Evolutionary conservation across 1,140 invertebrate species (phyloP).

Genomic region (Babylonia areolata): DNA sequence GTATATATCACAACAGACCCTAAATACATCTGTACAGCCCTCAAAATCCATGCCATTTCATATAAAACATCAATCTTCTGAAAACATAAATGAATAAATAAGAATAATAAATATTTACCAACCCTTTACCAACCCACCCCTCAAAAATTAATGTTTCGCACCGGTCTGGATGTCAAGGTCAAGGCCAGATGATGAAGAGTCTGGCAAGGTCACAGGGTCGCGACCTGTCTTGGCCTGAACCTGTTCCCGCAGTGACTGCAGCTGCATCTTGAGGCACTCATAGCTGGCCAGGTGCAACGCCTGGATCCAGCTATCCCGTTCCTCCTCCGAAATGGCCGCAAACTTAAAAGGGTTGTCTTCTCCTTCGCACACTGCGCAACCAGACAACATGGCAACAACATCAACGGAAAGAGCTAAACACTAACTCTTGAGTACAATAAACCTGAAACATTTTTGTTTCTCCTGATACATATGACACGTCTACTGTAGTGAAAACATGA

Average conservation of each 20-base stretch:
- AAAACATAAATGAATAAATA: neutral
- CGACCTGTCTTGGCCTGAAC: conserved; percentile 70
- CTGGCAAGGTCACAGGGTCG: conserved; percentile 64
- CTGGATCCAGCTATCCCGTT: conserved; percentile 91
- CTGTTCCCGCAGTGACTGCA: conserved; percentile 81
- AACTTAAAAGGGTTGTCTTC: conserved; percentile 84
- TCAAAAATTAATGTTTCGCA: conserved; percentile 40
- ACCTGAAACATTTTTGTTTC: too few relatives aligned
- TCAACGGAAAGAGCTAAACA: too few relatives aligned
- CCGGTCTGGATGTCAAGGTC: conserved; percentile 65
- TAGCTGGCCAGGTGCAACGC: conserved; percentile 90
- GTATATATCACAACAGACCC: too few relatives aligned
- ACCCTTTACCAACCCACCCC: neutral
- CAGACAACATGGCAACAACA: too few relatives aligned
- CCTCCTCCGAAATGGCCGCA: conserved; percentile 86
- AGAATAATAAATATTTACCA: neutral
- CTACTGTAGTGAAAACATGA: too few relatives aligned
- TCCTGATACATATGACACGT: too few relatives aligned
- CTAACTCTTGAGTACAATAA: too few relatives aligned
- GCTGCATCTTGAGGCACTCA: conserved; percentile 86
- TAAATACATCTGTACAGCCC: too few relatives aligned
- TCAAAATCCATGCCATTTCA: too few relatives aligned
- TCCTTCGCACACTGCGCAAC: conserved; percentile 87
- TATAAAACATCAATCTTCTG: neutral
- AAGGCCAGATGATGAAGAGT: conserved; percentile 60